phyloP scores from a whole-genome alignment of 2,113 vertebrate genomes.

The Nanorana parkeri region DNA sequence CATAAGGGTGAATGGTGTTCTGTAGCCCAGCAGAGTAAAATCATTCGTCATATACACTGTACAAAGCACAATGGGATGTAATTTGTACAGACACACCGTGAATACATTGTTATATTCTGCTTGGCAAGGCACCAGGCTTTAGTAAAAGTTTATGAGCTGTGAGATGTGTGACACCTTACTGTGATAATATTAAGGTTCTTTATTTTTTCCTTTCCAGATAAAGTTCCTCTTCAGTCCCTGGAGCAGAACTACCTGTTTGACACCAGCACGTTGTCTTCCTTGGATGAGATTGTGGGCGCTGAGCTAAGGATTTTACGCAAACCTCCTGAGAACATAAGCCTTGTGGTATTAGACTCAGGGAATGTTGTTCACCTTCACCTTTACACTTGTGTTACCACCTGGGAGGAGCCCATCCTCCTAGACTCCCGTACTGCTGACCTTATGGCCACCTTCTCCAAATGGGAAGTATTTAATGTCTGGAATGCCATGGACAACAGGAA shows the following conservation, averaged over 20 bases:
- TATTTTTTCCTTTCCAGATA: neutral
- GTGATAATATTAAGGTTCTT: no score
- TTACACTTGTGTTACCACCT: conserved; percentile 69
- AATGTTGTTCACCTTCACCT: conserved; percentile 75
- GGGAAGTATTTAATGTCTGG: conserved; percentile 85
- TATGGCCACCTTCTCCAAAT: conserved; percentile 64
- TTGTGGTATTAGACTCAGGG: conserved; percentile 63
- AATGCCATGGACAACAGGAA: conserved; percentile 68
- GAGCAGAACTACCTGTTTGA: conserved; percentile 81
- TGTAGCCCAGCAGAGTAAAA: no score
- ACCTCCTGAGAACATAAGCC: conserved; percentile 62
- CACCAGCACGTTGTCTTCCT: conserved; percentile 74
- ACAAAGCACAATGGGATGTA: no score
- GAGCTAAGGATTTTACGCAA: conserved; percentile 79
- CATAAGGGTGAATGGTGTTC: no score
- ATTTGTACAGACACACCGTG: no score
- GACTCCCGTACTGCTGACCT: conserved; percentile 73
- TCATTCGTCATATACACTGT: no score
- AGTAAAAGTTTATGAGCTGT: conserved; percentile 1
- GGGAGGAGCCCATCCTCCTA: conserved; percentile 64
- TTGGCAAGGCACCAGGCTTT: neutral
- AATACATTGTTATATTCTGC: no score
- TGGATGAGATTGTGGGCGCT: conserved; percentile 77
- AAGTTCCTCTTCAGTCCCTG: conserved; percentile 49
- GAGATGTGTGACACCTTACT: neutral